These are phyloP conservation scores for Phenganax subtilis DNA, from an alignment of 92 coral and sea anemone species.

Conservation along the genomic window DNA sequence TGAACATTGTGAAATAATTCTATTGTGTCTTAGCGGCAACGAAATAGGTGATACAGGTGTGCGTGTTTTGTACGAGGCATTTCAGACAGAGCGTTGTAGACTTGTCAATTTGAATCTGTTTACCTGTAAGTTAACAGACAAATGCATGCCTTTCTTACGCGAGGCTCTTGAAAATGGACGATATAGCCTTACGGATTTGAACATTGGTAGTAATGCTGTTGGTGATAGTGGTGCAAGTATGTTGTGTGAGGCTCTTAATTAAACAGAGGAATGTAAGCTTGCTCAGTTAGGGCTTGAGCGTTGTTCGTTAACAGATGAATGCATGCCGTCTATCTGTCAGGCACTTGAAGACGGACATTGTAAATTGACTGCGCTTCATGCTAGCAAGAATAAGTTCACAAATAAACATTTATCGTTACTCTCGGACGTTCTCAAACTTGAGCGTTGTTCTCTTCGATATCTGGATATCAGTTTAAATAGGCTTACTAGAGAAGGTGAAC, in stretches of 20 bases:
- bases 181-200: not conserved
- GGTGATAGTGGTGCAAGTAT: not conserved
- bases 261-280: not conserved
- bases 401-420: too few relatives aligned
- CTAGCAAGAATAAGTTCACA: too few relatives aligned
- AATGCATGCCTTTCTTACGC: slow-evolving; percentile 22
- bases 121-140: not conserved
- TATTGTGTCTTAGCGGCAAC: not conserved
- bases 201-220: not conserved
- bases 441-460: too few relatives aligned
- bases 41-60: slow-evolving; percentile 20
- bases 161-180: slow-evolving; percentile 3
- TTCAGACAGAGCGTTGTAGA: slow-evolving; percentile 31
- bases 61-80: slow-evolving; percentile 9
- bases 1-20: slow-evolving; percentile 26
- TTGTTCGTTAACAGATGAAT: not conserved
- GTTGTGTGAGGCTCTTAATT: not conserved
- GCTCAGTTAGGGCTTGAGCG: not conserved
- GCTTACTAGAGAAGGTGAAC: too few relatives aligned
- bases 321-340: not conserved
- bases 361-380: too few relatives aligned
- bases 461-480: too few relatives aligned
- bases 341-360: not conserved
- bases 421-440: too few relatives aligned
- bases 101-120: slow-evolving; percentile 19